phyloP scores from a whole-genome alignment of 1,140 invertebrate species.

The Metaphire vulgaris region DNA sequence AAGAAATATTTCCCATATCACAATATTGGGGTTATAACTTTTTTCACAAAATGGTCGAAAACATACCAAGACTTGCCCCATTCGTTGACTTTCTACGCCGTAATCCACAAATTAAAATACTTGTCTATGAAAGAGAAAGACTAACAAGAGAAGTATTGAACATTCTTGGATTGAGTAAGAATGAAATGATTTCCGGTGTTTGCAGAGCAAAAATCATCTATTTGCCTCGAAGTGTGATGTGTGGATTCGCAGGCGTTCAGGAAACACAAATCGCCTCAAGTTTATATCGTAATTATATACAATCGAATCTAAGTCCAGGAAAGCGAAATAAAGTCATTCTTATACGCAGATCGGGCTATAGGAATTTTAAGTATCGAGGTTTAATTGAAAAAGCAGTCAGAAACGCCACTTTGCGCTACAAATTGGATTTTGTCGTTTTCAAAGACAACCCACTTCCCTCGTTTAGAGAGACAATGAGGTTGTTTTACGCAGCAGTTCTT shows the following conservation, averaged over 20 bases:
- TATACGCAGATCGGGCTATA: neutral
- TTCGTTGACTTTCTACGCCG: conserved; percentile 9
- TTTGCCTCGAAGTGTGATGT: neutral
- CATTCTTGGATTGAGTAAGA: conserved; percentile 6
- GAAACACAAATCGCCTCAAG: neutral
- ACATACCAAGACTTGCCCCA: neutral
- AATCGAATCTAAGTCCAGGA: neutral
- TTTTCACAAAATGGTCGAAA: conserved; percentile 18
- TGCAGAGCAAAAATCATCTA: conserved; percentile 14
- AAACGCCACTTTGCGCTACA: neutral
- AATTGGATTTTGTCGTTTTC: conserved; percentile 11
- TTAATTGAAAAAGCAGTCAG: neutral
- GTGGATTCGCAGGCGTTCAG: conserved; percentile 4
- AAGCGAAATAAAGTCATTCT: conserved; percentile 14
- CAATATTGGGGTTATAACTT: neutral
- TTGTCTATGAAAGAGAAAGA: neutral
- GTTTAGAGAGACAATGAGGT: no score
- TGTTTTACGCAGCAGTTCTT: no score
- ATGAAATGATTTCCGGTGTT: neutral
- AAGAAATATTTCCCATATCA: conserved; percentile 9
- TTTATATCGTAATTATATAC: neutral
- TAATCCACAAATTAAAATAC: conserved; percentile 21
- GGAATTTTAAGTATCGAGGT: neutral
- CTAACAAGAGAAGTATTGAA: conserved; percentile 4
- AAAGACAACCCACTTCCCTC: no score